phyloP scores from a whole-genome alignment of 1,140 invertebrate genomes.

The Drosophila seguyi region DNA sequence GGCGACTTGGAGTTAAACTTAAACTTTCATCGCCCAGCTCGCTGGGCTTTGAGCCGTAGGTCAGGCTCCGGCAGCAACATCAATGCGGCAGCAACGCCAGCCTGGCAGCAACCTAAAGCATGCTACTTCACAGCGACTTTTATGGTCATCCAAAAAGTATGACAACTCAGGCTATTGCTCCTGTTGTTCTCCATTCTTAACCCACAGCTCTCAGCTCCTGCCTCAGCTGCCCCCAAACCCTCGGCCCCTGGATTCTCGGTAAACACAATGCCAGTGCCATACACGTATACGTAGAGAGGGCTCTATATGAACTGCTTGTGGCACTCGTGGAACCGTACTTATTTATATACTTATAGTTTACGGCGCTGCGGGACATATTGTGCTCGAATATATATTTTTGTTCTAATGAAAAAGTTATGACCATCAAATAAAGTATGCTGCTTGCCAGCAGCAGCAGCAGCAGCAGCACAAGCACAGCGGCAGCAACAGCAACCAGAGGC shows the following conservation, averaged over 20 bases:
- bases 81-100: constrained; percentile 11
- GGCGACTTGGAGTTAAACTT: constrained; percentile 61
- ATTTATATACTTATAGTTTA: constrained; percentile 84
- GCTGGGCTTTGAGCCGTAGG: constrained; percentile 27
- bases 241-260: constrained; percentile 1
- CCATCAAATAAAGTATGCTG: constrained; percentile 84
- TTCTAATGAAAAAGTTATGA: constrained; percentile 84
- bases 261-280: constrained; percentile 18
- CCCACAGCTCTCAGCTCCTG: constrained; percentile 19
- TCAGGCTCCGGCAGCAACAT: constrained; percentile 26
- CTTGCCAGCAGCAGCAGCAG: constrained; percentile 44
- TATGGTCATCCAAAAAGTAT: constrained; percentile 84
- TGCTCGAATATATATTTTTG: constrained; percentile 82
- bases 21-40: constrained; percentile 56
- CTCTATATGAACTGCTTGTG: constrained; percentile 71
- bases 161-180: constrained; percentile 79
- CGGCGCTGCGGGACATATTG: constrained; percentile 81
- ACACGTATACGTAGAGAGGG: constrained; percentile 30
- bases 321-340: constrained; percentile 66
- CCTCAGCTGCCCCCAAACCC: neutral
- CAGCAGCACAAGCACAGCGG: neutral
- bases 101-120: constrained; percentile 60
- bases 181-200: constrained; percentile 38
- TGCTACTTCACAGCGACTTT: constrained; percentile 79
- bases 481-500: constrained; percentile 9